Base-by-base conservation (phyloP, 2,113 vertebrate genomes). In the Campylorhamphus procurvoides region DNA sequence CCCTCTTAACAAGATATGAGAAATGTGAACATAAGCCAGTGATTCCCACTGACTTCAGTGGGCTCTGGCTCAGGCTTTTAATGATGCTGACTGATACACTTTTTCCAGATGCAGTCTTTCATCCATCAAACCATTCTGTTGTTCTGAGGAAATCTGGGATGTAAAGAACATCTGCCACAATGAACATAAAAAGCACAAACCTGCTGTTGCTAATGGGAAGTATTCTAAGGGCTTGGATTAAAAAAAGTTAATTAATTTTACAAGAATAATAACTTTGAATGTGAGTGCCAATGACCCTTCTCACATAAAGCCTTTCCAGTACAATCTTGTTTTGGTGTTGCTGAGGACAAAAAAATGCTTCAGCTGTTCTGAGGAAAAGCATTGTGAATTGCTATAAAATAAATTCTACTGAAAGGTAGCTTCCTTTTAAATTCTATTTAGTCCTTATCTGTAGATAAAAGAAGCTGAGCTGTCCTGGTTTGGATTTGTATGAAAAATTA, bases 231-330 rank as follows among this genome's bases (percentile, higher is more conserved):
- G 79, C 55, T 94, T 50, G 25, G 66, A 87, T 81, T 95, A 93
- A 86, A 93, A 74, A 92, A 91, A 90, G n/a, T 92, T 92, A 96
- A 96, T 96, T 96, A 96, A 97, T 94, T 96, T 96, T 92, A 90
- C 86, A 95, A 90, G 92, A 96, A 90, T 96, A 96, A 94, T 96
- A 94, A 86, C 83, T 87, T 84, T 84, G 88, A 94, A 90, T 81
- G 66, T 50, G 64, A 90, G 33, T 78, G 85, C 56, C 79, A 90
- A 60, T 84, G 93, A 91, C 90, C 85, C 78, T 92, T 88, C 79
- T 93, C 79, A 93, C 75, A 93, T 84, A 92, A 94, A 96, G 87
- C 83, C 89, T 88, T 95, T 93, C 76, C 60, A 93, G 78, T 64
- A 56, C 27, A 84, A 81, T 88, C 90, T 91, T 96, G 33, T 71